These are phyloP conservation scores for Leucoma salicis DNA, from an alignment of 2,888 invertebrate genomes.

Conservation along the genomic window DNA sequence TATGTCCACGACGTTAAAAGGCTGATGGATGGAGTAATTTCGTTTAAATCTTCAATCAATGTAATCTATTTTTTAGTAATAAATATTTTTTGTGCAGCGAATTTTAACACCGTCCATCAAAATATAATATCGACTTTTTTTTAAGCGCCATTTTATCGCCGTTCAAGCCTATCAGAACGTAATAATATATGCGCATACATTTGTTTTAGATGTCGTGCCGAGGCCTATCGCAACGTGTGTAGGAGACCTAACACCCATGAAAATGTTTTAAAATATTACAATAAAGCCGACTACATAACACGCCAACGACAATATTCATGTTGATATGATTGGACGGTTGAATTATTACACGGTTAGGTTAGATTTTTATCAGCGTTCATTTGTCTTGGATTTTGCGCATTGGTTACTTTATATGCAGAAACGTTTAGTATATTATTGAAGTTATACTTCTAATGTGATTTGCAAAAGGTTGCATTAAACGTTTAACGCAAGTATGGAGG, in stretches of 20 bases:
- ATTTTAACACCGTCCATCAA: too few relatives aligned
- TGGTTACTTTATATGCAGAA: too few relatives aligned
- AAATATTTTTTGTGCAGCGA: too few relatives aligned
- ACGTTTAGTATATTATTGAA: too few relatives aligned
- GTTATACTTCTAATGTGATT: too few relatives aligned
- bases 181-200: constrained; percentile 68
- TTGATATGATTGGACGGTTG: constrained; percentile 11
- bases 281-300: constrained; percentile 10
- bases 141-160: constrained; percentile 42
- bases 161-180: constrained; percentile 43
- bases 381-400: background rate
- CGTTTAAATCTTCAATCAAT: too few relatives aligned
- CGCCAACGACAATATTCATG: constrained; percentile 14
- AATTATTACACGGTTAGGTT: constrained; percentile 2
- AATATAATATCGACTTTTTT: too few relatives aligned
- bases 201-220: constrained; percentile 50
- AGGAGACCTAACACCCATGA: constrained; percentile 39
- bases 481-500: too few relatives aligned
- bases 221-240: constrained; percentile 34
- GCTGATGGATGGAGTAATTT: too few relatives aligned
- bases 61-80: too few relatives aligned
- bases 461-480: too few relatives aligned
- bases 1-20: too few relatives aligned
- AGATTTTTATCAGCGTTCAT: background rate
- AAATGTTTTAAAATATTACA: constrained; percentile 33